These are phyloP conservation scores for Perithous albicinctus DNA, from an alignment of 2,888 invertebrate species.

Conservation along the genomic window DNA sequence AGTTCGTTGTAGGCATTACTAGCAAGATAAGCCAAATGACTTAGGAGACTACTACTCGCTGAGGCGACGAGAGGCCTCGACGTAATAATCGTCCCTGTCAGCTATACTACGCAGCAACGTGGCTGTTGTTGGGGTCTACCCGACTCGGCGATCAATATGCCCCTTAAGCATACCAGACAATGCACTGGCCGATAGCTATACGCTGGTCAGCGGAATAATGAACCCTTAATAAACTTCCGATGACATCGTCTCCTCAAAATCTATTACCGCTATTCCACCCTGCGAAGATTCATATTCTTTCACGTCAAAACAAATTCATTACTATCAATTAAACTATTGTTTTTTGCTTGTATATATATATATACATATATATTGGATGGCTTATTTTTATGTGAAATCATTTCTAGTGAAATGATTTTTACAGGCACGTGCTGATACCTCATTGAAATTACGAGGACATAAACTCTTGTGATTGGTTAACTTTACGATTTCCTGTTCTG, in stretches of 20 bases:
- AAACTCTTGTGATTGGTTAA: no score
- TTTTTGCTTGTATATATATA: no score
- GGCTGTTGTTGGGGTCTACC: conserved; percentile 38
- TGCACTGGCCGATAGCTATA: conserved; percentile 17
- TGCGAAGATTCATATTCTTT: conserved; percentile 1
- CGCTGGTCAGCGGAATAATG: conserved; percentile 16
- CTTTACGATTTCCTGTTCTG: background rate
- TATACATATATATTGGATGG: no score
- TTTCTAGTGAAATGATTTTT: no score
- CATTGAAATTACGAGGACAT: no score
- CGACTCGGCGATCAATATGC: conserved; percentile 43
- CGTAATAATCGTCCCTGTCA: conserved; percentile 42
- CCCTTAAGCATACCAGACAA: conserved; percentile 46
- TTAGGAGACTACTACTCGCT: conserved; percentile 9
- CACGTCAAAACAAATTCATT: background rate
- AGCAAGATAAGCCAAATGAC: conserved; percentile 23
- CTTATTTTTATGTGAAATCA: no score
- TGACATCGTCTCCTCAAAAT: background rate
- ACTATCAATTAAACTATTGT: background rate
- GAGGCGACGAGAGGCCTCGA: conserved; percentile 11
- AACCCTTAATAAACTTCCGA: background rate
- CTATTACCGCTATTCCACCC: background rate
- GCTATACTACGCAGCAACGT: conserved; percentile 33
- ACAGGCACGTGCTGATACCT: no score
- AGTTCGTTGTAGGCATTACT: conserved; percentile 14